Percentiles rank a stretch among this genome's conserved stretches.
Conservation (phyloP, 2,113 vertebrate genomes). For the Psilopogon haemacephalus region DNA sequence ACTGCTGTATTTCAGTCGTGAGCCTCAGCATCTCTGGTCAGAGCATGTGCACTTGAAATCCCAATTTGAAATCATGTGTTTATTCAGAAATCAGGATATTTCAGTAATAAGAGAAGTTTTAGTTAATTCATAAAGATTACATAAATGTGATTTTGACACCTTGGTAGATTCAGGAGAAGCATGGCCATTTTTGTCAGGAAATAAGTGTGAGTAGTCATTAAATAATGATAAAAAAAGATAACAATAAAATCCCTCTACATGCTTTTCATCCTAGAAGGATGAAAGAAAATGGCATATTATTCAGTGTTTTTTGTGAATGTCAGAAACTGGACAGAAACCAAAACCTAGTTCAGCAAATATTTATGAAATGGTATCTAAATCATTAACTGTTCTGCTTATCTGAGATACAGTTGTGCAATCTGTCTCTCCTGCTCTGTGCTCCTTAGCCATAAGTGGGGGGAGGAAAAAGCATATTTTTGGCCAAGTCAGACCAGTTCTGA, state of each 20-base stretch:
- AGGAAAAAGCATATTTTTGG: background rate
- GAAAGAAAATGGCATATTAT: slow-evolving; percentile 29
- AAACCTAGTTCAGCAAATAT: slow-evolving; percentile 55
- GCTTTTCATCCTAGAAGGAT: background rate
- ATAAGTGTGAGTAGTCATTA: background rate
- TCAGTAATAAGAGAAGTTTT: background rate
- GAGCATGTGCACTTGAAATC: background rate
- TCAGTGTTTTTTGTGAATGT: slow-evolving; percentile 32
- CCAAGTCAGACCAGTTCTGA: background rate
- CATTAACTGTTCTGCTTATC: slow-evolving; percentile 51
- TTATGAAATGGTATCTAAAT: slow-evolving; percentile 49
- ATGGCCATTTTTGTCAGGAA: background rate
- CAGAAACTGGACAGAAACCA: slow-evolving; percentile 49
- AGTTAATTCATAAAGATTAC: background rate
- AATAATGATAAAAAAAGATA: background rate
- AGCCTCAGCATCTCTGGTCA: background rate
- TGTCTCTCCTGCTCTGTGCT: background rate
- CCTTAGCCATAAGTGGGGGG: slow-evolving; percentile 8
- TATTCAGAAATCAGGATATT: background rate
- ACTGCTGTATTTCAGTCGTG: background rate
- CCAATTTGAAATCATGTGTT: background rate
- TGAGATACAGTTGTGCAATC: slow-evolving; percentile 38
- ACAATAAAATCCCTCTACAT: background rate
- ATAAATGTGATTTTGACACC: background rate
- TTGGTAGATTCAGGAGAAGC: background rate